These are phyloP conservation scores for Pardosa pseudoannulata DNA, from an alignment of 2,888 invertebrate genomes.

Conservation along the genomic window DNA sequence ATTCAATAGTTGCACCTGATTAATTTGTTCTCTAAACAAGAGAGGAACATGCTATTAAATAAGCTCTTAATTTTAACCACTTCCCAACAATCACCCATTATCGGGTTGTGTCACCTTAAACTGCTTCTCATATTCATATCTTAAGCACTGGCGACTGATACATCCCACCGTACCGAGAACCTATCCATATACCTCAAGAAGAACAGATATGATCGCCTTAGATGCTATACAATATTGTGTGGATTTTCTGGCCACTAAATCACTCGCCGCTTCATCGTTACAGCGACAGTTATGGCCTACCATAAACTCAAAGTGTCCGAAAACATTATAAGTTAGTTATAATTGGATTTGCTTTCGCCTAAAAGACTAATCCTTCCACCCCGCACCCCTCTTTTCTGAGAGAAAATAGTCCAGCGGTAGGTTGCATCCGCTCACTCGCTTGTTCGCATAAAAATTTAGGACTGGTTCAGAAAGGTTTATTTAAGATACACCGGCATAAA, in stretches of 20 bases:
- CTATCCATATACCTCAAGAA: not conserved
- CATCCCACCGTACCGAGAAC: not conserved
- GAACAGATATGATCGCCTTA: not conserved
- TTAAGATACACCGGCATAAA: not conserved
- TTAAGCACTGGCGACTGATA: too few species aligned
- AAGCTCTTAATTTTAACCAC: too few species aligned
- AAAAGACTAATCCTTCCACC: not conserved
- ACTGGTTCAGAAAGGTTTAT: not conserved
- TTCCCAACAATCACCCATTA: too few species aligned
- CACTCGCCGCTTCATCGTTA: not conserved
- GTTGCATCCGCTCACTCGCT: not conserved
- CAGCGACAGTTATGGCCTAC: not conserved
- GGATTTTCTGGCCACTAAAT: not conserved
- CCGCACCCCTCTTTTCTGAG: not conserved
- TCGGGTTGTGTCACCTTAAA: too few species aligned
- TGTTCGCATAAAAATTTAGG: conserved; percentile 8
- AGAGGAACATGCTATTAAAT: too few species aligned
- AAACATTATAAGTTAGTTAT: conserved; percentile 10
- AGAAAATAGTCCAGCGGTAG: not conserved
- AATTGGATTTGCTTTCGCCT: not conserved
- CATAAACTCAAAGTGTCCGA: conserved; percentile 11
- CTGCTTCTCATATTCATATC: too few species aligned
- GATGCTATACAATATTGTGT: not conserved
- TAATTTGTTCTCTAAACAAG: too few species aligned
- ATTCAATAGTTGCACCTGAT: too few species aligned